phyloP scores from a whole-genome alignment of 2,113 vertebrate species.

The Menura novaehollandiae region DNA sequence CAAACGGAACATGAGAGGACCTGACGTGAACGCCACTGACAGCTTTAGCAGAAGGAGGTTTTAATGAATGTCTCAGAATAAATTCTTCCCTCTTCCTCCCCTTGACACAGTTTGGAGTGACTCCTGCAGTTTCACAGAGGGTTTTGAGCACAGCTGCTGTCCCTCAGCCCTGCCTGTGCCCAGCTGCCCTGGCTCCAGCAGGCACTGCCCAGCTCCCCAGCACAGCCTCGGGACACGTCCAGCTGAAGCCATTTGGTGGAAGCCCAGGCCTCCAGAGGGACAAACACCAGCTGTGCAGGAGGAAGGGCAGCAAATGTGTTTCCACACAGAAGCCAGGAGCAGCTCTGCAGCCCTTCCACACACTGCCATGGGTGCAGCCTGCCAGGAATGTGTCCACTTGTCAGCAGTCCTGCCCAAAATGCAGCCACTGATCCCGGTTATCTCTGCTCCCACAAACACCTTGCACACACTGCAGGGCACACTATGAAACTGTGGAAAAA shows the following conservation, averaged over 20 bases:
- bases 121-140: background rate
- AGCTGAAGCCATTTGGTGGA: background rate
- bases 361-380: rapidly evolving
- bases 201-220: background rate
- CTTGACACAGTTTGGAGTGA: background rate
- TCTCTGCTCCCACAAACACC: rapidly evolving
- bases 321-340: background rate
- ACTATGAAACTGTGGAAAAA: rapidly evolving
- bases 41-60: background rate
- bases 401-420: background rate
- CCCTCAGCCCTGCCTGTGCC: background rate
- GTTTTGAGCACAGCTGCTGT: background rate
- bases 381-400: rapidly evolving
- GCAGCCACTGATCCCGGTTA: rapidly evolving
- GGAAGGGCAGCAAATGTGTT: background rate
- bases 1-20: background rate
- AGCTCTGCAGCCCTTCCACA: background rate
- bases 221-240: rapidly evolving
- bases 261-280: rapidly evolving
- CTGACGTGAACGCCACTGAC: background rate
- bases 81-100: background rate
- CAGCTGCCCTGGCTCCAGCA: background rate
- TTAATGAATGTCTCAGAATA: background rate
- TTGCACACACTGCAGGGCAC: rapidly evolving
- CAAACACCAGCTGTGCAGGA: background rate